Conservation (phyloP, 2,113 vertebrate species). For the Etheostoma cragini region DNA sequence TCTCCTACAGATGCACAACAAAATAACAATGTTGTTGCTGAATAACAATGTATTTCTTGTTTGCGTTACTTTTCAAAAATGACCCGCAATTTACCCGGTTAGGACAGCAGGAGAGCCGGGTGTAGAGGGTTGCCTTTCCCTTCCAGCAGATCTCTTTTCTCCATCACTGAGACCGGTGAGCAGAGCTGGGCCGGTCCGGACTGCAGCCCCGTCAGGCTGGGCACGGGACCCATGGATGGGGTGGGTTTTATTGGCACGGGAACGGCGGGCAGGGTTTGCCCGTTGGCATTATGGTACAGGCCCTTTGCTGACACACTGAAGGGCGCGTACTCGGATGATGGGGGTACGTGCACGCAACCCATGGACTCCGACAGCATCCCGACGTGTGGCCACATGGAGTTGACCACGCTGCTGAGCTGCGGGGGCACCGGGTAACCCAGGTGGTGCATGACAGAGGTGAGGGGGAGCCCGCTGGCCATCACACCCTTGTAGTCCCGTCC, state of each 20-base stretch:
- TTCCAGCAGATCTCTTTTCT: conserved; percentile 85
- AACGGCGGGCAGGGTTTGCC: conserved; percentile 91
- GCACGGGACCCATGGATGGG: conserved; percentile 86
- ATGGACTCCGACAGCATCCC: conserved; percentile 92
- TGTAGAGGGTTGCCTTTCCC: conserved; percentile 85
- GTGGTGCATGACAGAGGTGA: conserved; percentile 97
- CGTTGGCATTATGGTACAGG: conserved; percentile 87
- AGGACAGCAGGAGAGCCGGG: conserved; percentile 89
- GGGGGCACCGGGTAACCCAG: conserved; percentile 93
- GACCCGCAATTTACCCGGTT: conserved; percentile 58
- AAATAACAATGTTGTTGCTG: conserved; percentile 15
- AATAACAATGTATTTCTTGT: conserved; percentile 29
- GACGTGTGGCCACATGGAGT: conserved; percentile 95
- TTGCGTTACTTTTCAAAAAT: conserved; percentile 31
- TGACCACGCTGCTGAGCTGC: conserved; percentile 91
- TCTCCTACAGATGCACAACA: conserved; percentile 28
- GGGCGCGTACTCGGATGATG: conserved; percentile 90
- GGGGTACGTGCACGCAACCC: conserved; percentile 81
- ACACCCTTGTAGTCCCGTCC: conserved; percentile 96
- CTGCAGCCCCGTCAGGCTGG: conserved; percentile 86
- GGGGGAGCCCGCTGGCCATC: conserved; percentile 90
- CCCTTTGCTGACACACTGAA: conserved; percentile 94
- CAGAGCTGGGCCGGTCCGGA: conserved; percentile 84
- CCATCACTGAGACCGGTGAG: conserved; percentile 82
- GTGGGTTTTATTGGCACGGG: conserved; percentile 96